phyloP scores from a whole-genome alignment of 1,140 invertebrate species.

The Proctacanthus coquilletti region DNA sequence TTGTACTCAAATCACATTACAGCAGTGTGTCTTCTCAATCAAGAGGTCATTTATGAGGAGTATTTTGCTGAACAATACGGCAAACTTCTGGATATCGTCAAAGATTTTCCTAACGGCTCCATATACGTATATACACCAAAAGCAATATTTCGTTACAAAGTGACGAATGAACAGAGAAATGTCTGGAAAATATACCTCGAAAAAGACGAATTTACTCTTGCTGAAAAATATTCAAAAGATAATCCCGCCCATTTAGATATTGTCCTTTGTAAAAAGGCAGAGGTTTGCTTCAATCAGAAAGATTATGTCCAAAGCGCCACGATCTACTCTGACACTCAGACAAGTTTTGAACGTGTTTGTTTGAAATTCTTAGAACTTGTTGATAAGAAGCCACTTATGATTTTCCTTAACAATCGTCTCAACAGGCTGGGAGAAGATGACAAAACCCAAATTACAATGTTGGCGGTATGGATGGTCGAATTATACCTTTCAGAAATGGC shows the following conservation, averaged over 20 bases:
- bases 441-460: constrained; percentile 74
- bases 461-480: constrained; percentile 88
- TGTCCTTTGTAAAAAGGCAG: constrained; percentile 78
- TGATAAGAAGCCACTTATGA: constrained; percentile 71
- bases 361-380: constrained; percentile 78
- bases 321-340: constrained; percentile 74
- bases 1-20: constrained; percentile 71
- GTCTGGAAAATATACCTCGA: constrained; percentile 82
- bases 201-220: constrained; percentile 72
- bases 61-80: constrained; percentile 66
- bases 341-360: constrained; percentile 88
- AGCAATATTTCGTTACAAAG: constrained; percentile 72
- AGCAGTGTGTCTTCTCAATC: constrained; percentile 71
- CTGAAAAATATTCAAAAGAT: constrained; percentile 62
- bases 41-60: constrained; percentile 78
- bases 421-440: constrained; percentile 40
- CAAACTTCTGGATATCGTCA: constrained; percentile 61
- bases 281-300: constrained; percentile 65
- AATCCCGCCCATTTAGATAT: constrained; percentile 67
- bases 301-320: constrained; percentile 72
- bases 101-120: constrained; percentile 63
- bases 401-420: constrained; percentile 60
- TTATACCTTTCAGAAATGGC: constrained; percentile 79
- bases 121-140: constrained; percentile 78
- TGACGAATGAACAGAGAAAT: constrained; percentile 72